Evolutionary conservation across 2,113 vertebrate species (phyloP), one percentile per base, ranked within the genome.

Genomic region (Labeo catla): DNA sequence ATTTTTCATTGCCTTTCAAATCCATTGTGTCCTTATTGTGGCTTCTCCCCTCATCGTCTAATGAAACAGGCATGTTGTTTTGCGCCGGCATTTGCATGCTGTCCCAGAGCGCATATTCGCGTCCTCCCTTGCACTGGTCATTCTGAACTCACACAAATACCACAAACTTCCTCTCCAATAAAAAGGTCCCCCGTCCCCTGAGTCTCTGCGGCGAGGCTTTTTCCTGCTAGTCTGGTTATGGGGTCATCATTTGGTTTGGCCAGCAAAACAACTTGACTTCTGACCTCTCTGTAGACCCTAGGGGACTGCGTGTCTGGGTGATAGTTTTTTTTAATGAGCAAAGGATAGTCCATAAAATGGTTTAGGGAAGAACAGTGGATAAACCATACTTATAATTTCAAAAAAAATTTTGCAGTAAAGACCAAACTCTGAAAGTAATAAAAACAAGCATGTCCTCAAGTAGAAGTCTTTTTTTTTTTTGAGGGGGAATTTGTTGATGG

Each of bases 51-150:
- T 49, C 34, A 54, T 54, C 39, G 12, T 88, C 39, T 86, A 88
- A 87, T 90, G 87, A 88, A 87, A 88, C 54, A 84, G 66, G 81
- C 72, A 86, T 88, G 89, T 68, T 86, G 84, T 89, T 88, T 84
- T 84, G 70, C 16, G 52, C 28, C 61, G 70, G 86, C 54, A 83
- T 81, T 85, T 61, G 84, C 80, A 83, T 84, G 49, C 80, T 84
- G 81, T 76, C 68, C 76, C 57, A 81, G 57, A 85, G 78, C 80
- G 68, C 70, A 16, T 70, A 63, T 61, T 68, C 8, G 23, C 54
- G 7, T 88, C 80, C 84, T 83, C 80, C 66, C 54, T 45, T 49
- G 83, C 80, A 70, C 63, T 86, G 84, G 79, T 80, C 84, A 86
- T 47, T 86, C 68, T 84, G 84, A 87, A 86, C 80, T 57, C 36